Evolutionary conservation across 2,797 vertebrate species (phyloP).

Genomic region (Bufotes viridis): DNA sequence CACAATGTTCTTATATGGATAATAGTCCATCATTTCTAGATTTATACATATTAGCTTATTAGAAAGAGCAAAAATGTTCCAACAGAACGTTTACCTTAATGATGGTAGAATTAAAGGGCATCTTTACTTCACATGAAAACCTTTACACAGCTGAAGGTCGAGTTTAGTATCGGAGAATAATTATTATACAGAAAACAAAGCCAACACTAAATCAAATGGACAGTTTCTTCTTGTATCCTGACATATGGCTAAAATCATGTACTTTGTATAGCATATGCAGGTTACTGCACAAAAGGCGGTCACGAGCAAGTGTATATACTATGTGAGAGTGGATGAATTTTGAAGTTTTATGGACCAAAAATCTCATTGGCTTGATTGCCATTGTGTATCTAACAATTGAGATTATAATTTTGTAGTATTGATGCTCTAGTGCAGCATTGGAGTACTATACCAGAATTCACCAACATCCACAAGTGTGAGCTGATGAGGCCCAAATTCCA

Average conservation of each 20-base stretch:
- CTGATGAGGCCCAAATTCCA: too few relatives aligned
- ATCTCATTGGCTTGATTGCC: background rate
- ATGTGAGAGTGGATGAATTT: too few relatives aligned
- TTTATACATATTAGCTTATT: slow-evolving; percentile 41
- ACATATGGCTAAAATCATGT: background rate
- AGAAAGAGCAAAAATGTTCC: slow-evolving; percentile 24
- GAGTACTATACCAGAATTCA: too few relatives aligned
- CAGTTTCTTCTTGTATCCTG: background rate
- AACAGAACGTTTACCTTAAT: background rate
- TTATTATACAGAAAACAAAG: background rate
- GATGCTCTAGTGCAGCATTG: background rate
- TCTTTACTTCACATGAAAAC: background rate
- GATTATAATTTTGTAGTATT: background rate
- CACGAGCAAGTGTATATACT: too few relatives aligned
- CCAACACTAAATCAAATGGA: background rate
- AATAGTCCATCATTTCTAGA: slow-evolving; percentile 10
- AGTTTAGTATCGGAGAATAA: background rate
- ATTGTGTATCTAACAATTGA: background rate
- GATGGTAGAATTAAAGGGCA: background rate
- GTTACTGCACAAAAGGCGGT: too few relatives aligned
- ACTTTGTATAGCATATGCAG: background rate
- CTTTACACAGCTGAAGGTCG: background rate
- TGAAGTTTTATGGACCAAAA: background rate
- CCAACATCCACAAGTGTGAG: too few relatives aligned
- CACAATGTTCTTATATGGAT: slow-evolving; percentile 40